Evolutionary conservation across 2,888 invertebrate genomes (phyloP).

Genomic region (Syrphus vitripennis): DNA sequence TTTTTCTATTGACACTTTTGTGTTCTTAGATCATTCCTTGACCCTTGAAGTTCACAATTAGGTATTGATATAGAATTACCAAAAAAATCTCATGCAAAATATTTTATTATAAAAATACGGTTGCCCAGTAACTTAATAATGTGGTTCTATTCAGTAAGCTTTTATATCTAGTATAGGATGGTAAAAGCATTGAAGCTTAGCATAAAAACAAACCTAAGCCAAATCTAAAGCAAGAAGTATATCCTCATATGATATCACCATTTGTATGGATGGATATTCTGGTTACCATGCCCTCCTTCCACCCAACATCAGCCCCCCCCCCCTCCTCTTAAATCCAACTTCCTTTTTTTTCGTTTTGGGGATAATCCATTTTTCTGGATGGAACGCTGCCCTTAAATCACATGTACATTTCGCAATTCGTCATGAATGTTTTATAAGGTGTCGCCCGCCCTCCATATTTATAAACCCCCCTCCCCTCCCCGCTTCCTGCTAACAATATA

Average conservation of each 20-base stretch:
- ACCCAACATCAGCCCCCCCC: not conserved
- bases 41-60: too few relatives aligned
- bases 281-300: not conserved
- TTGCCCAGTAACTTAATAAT: conserved; percentile 1
- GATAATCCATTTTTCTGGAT: conserved; percentile 49
- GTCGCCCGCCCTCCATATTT: conserved; percentile 30
- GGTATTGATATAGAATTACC: too few relatives aligned
- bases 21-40: too few relatives aligned
- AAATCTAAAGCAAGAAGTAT: not conserved
- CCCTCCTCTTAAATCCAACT: not conserved
- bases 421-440: conserved; percentile 69
- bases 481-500: not conserved
- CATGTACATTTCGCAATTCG: conserved; percentile 55
- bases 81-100: not conserved
- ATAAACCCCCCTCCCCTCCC: not conserved
- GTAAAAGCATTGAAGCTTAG: conserved; percentile 1
- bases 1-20: too few relatives aligned
- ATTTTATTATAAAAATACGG: not conserved
- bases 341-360: not conserved
- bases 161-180: not conserved
- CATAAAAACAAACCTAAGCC: not conserved
- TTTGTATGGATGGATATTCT: not conserved
- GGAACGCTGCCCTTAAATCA: conserved; percentile 29
- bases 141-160: not conserved
- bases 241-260: not conserved